Conservation (phyloP, 2,888 invertebrate species). For the Miltochrista miniata region DNA sequence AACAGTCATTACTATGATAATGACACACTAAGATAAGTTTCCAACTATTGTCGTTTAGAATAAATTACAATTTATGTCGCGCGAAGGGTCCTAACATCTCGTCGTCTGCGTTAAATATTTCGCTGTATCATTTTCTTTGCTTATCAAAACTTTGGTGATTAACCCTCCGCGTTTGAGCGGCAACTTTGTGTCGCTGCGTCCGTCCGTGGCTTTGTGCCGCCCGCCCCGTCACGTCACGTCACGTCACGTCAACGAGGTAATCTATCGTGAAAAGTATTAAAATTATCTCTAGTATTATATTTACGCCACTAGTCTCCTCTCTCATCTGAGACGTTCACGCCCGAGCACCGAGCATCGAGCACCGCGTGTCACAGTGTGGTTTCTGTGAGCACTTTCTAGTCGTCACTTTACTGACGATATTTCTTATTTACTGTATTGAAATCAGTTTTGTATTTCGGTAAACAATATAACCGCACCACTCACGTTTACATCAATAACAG, state of each 20-base stretch:
- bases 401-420: no score
- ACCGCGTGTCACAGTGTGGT: not conserved
- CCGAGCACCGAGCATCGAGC: no score
- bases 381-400: not conserved
- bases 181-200: not conserved
- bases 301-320: slow-evolving; percentile 5
- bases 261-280: slow-evolving; percentile 17
- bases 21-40: not conserved
- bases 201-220: not conserved
- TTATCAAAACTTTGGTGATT: slow-evolving; percentile 2
- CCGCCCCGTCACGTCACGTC: not conserved
- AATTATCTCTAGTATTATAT: slow-evolving; percentile 21
- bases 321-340: not conserved
- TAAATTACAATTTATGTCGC: not conserved
- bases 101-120: not conserved
- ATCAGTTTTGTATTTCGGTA: no score
- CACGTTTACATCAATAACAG: no score
- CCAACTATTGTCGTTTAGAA: not conserved
- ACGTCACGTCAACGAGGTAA: slow-evolving; percentile 10
- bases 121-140: not conserved
- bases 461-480: no score
- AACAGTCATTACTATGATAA: not conserved
- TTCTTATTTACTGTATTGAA: no score
- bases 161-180: not conserved
- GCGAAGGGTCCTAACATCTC: not conserved